Evolutionary conservation across 2,888 invertebrate species (phyloP).

Genomic region (Zygaena filipendulae): DNA sequence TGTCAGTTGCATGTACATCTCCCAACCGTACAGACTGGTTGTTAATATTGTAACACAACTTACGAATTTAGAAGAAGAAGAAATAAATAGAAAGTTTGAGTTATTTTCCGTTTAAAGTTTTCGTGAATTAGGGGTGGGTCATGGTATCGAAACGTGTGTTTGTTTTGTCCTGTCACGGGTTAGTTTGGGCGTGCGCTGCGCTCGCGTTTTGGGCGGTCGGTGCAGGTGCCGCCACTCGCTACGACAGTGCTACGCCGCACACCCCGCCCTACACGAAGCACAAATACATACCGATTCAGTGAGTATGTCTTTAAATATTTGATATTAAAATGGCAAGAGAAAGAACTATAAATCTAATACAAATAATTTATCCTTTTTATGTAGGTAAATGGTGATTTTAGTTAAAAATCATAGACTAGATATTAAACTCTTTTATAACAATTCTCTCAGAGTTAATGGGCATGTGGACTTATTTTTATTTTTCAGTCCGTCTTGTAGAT

Average conservation of each 20-base stretch:
- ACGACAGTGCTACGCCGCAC: slow-evolving; percentile 54
- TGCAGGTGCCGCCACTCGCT: slow-evolving; percentile 35
- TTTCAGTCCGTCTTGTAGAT: too few relatives aligned
- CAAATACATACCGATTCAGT: slow-evolving; percentile 53
- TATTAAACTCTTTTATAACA: too few relatives aligned
- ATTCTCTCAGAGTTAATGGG: too few relatives aligned
- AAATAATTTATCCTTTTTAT: too few relatives aligned
- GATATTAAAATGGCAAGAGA: too few relatives aligned
- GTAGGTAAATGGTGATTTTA: too few relatives aligned
- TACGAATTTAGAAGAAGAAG: too few relatives aligned
- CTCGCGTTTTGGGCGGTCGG: slow-evolving; percentile 46
- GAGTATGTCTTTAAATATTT: slow-evolving; percentile 25
- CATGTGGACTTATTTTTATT: too few relatives aligned
- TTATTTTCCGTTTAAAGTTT: too few relatives aligned
- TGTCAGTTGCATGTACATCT: slow-evolving; percentile 37
- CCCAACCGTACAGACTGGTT: slow-evolving; percentile 28
- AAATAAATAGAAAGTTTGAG: too few relatives aligned
- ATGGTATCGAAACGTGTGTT: slow-evolving; percentile 37
- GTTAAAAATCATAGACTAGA: too few relatives aligned
- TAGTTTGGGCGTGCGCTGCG: slow-evolving; percentile 36
- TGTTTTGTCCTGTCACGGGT: slow-evolving; percentile 36
- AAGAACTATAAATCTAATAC: background rate
- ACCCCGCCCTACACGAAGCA: slow-evolving; percentile 39
- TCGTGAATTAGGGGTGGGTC: slow-evolving; percentile 9
- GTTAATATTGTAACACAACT: too few relatives aligned